phyloP scores from a whole-genome alignment of 2,888 invertebrate species.

The Scrobipalpa costella region DNA sequence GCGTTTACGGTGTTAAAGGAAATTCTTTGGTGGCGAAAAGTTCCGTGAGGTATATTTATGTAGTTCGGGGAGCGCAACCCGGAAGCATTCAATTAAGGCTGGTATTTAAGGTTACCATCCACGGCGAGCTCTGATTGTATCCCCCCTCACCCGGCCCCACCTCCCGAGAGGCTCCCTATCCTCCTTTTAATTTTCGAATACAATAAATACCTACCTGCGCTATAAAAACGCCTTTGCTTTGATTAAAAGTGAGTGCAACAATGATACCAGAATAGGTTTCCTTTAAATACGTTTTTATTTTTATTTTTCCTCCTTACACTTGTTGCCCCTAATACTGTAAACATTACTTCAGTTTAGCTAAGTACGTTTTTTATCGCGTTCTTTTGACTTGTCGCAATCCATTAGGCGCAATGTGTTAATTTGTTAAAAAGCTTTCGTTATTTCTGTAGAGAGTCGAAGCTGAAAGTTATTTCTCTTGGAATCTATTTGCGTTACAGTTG shows the following conservation, averaged over 20 bases:
- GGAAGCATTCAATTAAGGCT: constrained; percentile 79
- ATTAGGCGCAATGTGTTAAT: constrained; percentile 25
- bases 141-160: constrained; percentile 45
- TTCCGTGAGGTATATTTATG: constrained; percentile 73
- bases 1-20: constrained; percentile 58
- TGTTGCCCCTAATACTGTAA: not conserved
- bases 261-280: constrained; percentile 35
- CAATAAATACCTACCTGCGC: constrained; percentile 68
- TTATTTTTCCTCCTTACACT: not conserved
- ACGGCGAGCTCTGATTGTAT: constrained; percentile 74
- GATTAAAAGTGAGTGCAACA: constrained; percentile 50
- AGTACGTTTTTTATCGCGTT: constrained; percentile 17
- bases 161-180: constrained; percentile 61
- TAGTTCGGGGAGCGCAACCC: constrained; percentile 62
- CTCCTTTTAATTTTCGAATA: constrained; percentile 77
- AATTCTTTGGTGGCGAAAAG: constrained; percentile 64
- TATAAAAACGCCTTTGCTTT: constrained; percentile 42
- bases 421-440: constrained; percentile 25
- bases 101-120: constrained; percentile 78
- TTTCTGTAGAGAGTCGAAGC: constrained; percentile 15
- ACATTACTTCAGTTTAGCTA: constrained; percentile 18
- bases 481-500: not conserved
- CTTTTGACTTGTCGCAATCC: constrained; percentile 22
- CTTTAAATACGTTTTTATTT: constrained; percentile 24
- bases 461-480: constrained; percentile 11